Conservation (phyloP, 2,888 invertebrate genomes). For the Lithophane socia region DNA sequence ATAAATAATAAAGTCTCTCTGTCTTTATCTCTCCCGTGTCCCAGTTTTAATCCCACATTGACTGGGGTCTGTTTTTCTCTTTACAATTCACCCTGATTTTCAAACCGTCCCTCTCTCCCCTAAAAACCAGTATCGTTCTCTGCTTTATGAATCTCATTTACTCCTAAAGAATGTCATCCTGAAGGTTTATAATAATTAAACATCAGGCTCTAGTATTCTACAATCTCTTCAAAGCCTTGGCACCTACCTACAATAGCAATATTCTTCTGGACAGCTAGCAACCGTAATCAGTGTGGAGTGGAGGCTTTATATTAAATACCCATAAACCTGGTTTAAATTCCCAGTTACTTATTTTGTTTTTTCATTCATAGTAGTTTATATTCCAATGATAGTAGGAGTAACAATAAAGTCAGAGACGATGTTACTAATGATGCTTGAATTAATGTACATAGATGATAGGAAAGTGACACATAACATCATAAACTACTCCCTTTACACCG, state of each 20-base stretch:
- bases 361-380: background rate
- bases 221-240: background rate
- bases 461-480: slow-evolving; percentile 1
- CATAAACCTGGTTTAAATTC: background rate
- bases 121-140: background rate
- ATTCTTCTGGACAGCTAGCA: background rate
- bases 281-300: no score
- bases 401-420: slow-evolving; percentile 11
- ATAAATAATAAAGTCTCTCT: background rate
- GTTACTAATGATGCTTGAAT: slow-evolving; percentile 12
- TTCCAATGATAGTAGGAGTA: slow-evolving; percentile 3
- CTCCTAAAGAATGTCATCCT: background rate
- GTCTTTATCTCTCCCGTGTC: no score
- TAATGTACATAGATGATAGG: background rate
- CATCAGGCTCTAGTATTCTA: background rate
- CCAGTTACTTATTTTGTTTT: background rate
- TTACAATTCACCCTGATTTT: background rate
- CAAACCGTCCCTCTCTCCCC: no score
- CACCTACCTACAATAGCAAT: background rate
- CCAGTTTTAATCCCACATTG: background rate
- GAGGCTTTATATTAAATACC: background rate
- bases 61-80: background rate
- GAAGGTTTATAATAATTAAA: background rate
- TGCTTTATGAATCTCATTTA: background rate
- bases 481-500: no score